phyloP scores from a whole-genome alignment of 2,888 invertebrate genomes.

The Himalopsyche kuldschensis region DNA sequence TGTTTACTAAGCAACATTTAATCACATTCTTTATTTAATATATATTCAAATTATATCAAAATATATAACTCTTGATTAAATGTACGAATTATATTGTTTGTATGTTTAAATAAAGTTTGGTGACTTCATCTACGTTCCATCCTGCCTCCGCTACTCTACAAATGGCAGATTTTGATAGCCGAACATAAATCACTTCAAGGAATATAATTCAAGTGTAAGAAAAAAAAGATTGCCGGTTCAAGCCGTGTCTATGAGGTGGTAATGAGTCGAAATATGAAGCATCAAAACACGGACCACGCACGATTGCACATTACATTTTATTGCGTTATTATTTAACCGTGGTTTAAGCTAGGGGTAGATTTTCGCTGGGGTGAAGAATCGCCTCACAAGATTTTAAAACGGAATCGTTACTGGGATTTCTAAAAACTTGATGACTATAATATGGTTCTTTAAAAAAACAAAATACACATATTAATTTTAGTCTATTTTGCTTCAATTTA shows the following conservation, averaged over 20 bases:
- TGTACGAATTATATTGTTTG: too few relatives aligned
- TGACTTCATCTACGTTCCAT: not conserved
- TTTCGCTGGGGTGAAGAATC: not conserved
- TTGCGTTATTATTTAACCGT: constrained; percentile 11
- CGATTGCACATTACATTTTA: constrained; percentile 25
- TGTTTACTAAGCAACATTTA: too few relatives aligned
- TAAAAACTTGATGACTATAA: too few relatives aligned
- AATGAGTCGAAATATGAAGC: constrained; percentile 34
- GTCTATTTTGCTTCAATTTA: too few relatives aligned
- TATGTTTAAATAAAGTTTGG: not conserved
- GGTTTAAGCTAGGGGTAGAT: constrained; percentile 2
- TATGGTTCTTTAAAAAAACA: too few relatives aligned
- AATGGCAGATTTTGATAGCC: not conserved
- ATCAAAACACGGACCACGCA: constrained; percentile 34
- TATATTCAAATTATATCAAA: too few relatives aligned
- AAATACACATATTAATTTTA: too few relatives aligned
- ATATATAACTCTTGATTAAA: too few relatives aligned
- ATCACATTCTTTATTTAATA: too few relatives aligned
- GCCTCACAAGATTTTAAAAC: not conserved
- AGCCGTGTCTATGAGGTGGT: constrained; percentile 20
- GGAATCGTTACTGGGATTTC: too few relatives aligned
- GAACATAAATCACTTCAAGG: not conserved
- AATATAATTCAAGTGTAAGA: not conserved
- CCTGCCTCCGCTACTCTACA: not conserved
- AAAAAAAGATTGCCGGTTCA: not conserved